Conservation (phyloP, 2,888 invertebrate species). For the Carcina quercana region DNA sequence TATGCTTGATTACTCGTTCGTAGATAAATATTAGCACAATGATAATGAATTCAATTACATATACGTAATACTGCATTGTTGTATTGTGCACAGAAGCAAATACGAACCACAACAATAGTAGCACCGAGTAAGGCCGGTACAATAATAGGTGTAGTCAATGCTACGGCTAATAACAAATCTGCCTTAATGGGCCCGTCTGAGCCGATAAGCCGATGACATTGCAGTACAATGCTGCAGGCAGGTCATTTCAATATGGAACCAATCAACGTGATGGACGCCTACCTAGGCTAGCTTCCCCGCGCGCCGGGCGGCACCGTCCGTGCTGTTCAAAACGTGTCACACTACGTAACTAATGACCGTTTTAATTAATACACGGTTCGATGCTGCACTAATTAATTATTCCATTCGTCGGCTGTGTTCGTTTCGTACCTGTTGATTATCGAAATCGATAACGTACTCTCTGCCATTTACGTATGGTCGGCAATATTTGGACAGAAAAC, state of each 20-base stretch:
- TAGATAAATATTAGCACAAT: too few relatives aligned
- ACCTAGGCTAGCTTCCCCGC: too few relatives aligned
- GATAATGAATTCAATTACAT: too few relatives aligned
- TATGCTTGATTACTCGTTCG: too few relatives aligned
- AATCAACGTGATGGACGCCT: constrained; percentile 52
- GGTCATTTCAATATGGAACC: constrained; percentile 54
- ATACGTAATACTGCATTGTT: too few relatives aligned
- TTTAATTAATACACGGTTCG: constrained; percentile 40
- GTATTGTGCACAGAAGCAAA: too few relatives aligned
- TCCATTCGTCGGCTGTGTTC: not conserved
- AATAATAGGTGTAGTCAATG: constrained; percentile 6
- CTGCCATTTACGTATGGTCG: too few relatives aligned
- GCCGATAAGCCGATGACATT: constrained; percentile 34
- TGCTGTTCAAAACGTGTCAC: constrained; percentile 36
- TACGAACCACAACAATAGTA: too few relatives aligned
- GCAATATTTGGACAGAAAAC: too few relatives aligned
- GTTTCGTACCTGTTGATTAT: too few relatives aligned
- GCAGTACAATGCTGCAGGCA: constrained; percentile 20
- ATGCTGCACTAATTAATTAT: not conserved
- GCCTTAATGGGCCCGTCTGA: constrained; percentile 32
- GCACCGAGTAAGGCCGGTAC: too few relatives aligned
- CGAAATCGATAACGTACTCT: too few relatives aligned
- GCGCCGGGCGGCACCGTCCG: constrained; percentile 29
- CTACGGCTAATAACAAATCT: constrained; percentile 6
- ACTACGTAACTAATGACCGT: constrained; percentile 39